Evolutionary conservation across 2,888 invertebrate genomes (phyloP).

Genomic region (Tyria jacobaeae): DNA sequence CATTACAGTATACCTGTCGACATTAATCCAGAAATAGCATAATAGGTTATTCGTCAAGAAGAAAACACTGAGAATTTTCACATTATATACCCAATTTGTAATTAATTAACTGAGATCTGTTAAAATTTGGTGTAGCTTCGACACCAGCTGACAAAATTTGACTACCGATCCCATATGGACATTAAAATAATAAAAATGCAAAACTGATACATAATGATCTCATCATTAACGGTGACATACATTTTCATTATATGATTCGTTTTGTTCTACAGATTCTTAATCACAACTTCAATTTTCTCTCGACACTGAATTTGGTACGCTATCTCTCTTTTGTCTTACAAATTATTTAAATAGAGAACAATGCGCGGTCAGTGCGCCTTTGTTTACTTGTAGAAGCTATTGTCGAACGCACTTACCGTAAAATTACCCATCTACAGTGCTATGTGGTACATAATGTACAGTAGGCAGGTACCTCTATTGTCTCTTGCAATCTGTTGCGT

Average conservation of each 20-base stretch:
- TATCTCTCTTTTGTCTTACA: constrained; percentile 64
- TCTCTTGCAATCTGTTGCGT: constrained; percentile 50
- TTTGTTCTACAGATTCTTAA: constrained; percentile 3
- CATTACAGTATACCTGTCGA: background rate
- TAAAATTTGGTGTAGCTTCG: background rate
- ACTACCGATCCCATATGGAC: background rate
- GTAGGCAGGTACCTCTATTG: constrained; percentile 45
- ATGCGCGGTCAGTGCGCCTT: constrained; percentile 65
- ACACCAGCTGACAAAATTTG: background rate
- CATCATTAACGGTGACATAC: background rate
- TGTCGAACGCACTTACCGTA: constrained; percentile 77
- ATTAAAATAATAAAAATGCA: background rate
- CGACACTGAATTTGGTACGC: constrained; percentile 40
- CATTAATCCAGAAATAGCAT: too few relatives aligned
- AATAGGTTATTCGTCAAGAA: too few relatives aligned
- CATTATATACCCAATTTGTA: background rate
- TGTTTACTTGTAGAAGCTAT: constrained; percentile 74
- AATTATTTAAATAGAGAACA: constrained; percentile 69
- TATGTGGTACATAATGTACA: constrained; percentile 50
- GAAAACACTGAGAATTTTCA: background rate
- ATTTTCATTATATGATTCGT: constrained; percentile 4
- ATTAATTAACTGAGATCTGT: background rate
- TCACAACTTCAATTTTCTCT: constrained; percentile 16
- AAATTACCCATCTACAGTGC: constrained; percentile 73
- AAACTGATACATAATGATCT: background rate